Conservation (phyloP, 92 coral and sea anemone species). For the Porites rus region DNA sequence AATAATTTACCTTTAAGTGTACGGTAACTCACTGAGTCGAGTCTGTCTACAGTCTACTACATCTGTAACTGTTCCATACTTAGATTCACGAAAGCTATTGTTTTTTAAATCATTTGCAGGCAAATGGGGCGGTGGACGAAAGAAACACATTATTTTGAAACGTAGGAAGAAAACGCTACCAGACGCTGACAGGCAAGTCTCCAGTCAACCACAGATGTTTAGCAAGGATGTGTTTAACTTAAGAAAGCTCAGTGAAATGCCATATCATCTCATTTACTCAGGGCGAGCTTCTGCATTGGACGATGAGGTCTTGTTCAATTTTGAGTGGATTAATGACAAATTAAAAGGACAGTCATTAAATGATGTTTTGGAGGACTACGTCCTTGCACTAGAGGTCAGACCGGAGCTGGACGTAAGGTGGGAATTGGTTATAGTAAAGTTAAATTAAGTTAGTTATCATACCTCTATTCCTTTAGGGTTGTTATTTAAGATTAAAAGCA, state of each 20-base stretch:
- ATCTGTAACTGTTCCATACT: background rate
- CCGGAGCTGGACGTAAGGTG: conserved; percentile 73
- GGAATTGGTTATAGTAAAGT: background rate
- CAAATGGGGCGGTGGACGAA: conserved; percentile 84
- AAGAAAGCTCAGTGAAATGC: conserved; percentile 85
- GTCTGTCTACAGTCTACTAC: background rate
- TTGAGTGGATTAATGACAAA: conserved; percentile 84
- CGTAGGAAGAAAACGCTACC: conserved; percentile 85
- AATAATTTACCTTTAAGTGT: no score
- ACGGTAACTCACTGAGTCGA: no score
- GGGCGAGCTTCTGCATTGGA: conserved; percentile 51
- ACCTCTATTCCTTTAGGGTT: no score
- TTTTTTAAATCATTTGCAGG: conserved; percentile 30
- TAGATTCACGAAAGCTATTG: background rate
- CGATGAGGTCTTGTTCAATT: conserved; percentile 75
- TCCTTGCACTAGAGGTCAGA: conserved; percentile 64
- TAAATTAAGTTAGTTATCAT: no score
- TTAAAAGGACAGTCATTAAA: conserved; percentile 75
- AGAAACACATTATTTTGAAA: conserved; percentile 78
- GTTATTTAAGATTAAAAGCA: no score
- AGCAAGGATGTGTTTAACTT: conserved; percentile 80
- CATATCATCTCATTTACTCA: conserved; percentile 74
- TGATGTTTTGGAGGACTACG: conserved; percentile 74
- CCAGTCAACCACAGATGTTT: conserved; percentile 81
- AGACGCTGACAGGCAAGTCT: conserved; percentile 86